A percentile compares a stretch with the other conserved stretches of the same genome.
phyloP scores from a whole-genome alignment of 2,888 invertebrate species.

The Eubasilissa splendida region DNA sequence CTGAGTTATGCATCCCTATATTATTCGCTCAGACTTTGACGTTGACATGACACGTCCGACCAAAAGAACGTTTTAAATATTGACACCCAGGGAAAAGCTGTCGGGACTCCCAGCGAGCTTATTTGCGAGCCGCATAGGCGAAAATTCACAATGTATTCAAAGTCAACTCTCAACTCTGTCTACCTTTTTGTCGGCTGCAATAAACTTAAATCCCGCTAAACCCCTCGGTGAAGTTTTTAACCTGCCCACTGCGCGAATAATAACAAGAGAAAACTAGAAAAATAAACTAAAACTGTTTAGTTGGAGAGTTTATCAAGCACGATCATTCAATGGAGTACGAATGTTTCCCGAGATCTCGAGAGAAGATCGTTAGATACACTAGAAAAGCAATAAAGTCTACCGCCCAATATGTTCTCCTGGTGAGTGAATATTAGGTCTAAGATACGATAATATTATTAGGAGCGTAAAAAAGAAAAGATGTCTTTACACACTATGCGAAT shows the following conservation, averaged over 20 bases:
- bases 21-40: constrained; percentile 54
- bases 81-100: constrained; percentile 52
- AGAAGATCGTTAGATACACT: constrained; percentile 49
- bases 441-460: constrained; percentile 58
- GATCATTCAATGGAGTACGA: constrained; percentile 53
- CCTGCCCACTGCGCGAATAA: not conserved
- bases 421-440: constrained; percentile 57
- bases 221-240: not conserved
- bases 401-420: constrained; percentile 56
- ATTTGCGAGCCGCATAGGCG: not conserved
- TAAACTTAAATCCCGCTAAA: not conserved
- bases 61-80: constrained; percentile 58
- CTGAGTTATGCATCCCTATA: constrained; percentile 50
- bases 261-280: constrained; percentile 3
- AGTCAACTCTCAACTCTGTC: constrained; percentile 1
- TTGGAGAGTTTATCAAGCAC: constrained; percentile 41
- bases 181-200: not conserved
- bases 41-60: constrained; percentile 58
- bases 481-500: constrained; percentile 58
- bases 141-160: not conserved
- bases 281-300: constrained; percentile 36
- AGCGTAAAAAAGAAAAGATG: constrained; percentile 56
- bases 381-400: constrained; percentile 53
- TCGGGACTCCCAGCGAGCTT: constrained; percentile 27
- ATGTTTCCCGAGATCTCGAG: constrained; percentile 44